Evolutionary conservation across 2,888 invertebrate genomes (phyloP).

Genomic region (Siphonodentalium dalli): DNA sequence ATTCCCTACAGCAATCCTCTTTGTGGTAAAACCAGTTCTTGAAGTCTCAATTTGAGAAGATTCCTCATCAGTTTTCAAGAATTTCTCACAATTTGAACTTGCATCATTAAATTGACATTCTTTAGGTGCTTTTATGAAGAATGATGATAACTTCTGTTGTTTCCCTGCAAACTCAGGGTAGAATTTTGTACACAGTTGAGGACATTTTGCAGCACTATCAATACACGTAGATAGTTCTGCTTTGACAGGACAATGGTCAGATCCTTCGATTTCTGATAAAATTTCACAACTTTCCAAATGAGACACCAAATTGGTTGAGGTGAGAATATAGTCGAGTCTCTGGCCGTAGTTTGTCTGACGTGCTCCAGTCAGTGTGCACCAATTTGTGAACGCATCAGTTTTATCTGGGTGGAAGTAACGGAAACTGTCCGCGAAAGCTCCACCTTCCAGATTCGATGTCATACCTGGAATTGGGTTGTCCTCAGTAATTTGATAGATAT

Average conservation of each 20-base stretch:
- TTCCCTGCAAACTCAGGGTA: slow-evolving; percentile 67
- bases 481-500: slow-evolving; percentile 27
- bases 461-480: slow-evolving; percentile 31
- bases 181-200: slow-evolving; percentile 65
- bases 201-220: slow-evolving; percentile 52
- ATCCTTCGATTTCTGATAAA: slow-evolving; percentile 62
- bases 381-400: slow-evolving; percentile 67
- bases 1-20: no score
- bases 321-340: slow-evolving; percentile 68
- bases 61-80: no score
- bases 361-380: slow-evolving; percentile 66
- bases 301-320: slow-evolving; percentile 47
- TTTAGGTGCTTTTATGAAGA: slow-evolving; percentile 42
- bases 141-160: slow-evolving; percentile 57
- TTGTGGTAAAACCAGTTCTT: no score
- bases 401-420: slow-evolving; percentile 65
- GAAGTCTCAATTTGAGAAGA: no score
- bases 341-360: slow-evolving; percentile 68
- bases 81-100: no score
- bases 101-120: no score
- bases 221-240: slow-evolving; percentile 48
- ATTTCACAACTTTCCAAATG: slow-evolving; percentile 50
- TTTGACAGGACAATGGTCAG: slow-evolving; percentile 69
- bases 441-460: slow-evolving; percentile 37
- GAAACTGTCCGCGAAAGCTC: slow-evolving; percentile 66